Evolutionary conservation across 2,113 vertebrate genomes (phyloP), one percentile per base, ranked within the genome.

Genomic region (Tinamus guttatus): DNA sequence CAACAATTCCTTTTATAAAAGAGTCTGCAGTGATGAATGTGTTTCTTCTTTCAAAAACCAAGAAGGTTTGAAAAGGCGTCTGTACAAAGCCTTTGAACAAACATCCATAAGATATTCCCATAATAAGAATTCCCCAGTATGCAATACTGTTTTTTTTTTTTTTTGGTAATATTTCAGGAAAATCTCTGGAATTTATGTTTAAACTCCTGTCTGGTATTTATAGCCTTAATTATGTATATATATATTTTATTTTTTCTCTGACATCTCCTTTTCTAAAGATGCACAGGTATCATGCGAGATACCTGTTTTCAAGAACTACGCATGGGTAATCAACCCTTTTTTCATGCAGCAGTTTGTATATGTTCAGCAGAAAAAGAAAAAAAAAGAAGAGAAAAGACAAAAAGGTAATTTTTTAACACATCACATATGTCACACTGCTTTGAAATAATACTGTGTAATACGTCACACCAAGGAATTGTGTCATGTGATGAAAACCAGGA

Each of bases 181-280:
- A 84, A 73, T 21, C 21, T 74, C 89, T 77, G 78, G 89, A 91
- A 83, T 69, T 9, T 56, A 19, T 77, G 10, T 68, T 91, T 87
- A 81, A 87, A 58, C 24, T 90, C 62, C 52, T n/a, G 71, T 79
- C 79, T 89, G 47, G 17, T 90, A 64, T 92, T 89, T 84, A 92
- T 40, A 70, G 62, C 34, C 43, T 49, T 22, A 49, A 49, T 51
- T 69, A 40, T 74, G 60, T 49, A 76, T 89, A 77, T 41, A 52
- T 47, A 20, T 54, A 27, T 54, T 52, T 27, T 54, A 28, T 27
- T 52, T 54, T 28, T 54, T 54, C 13, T 54, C 9, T 22, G 85
- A 62, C 20, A 78, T 2, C 78, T 62, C 8, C 2, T 95, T 19
- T 89, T 86, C 60, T 80, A 54, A 86, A 81, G 40, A 65, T 58